Percentiles rank a stretch among this genome's conserved stretches.
These are phyloP conservation scores for Andrena flavipes DNA, from an alignment of 2,888 invertebrate genomes.

Conservation along the genomic window DNA sequence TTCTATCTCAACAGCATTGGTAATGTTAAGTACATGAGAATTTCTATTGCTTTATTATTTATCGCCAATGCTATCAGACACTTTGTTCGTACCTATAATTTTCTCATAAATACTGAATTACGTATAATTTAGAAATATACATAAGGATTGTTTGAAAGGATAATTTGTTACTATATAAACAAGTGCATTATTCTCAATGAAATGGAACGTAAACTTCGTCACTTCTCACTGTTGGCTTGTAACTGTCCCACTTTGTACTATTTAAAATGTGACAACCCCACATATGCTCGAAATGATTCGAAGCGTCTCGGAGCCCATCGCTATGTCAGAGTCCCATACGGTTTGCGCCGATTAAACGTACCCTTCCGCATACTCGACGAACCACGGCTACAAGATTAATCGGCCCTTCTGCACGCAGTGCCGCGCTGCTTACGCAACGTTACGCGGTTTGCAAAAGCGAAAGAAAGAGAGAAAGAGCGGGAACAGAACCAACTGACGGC, in stretches of 20 bases:
- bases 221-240: too few relatives aligned
- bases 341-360: slow-evolving; percentile 36
- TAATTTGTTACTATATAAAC: too few relatives aligned
- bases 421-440: slow-evolving; percentile 68
- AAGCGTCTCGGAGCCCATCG: slow-evolving; percentile 20
- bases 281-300: background rate
- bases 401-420: slow-evolving; percentile 60
- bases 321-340: slow-evolving; percentile 5
- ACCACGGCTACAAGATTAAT: slow-evolving; percentile 66
- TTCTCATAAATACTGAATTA: too few relatives aligned
- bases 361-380: slow-evolving; percentile 66
- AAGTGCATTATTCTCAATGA: too few relatives aligned
- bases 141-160: too few relatives aligned
- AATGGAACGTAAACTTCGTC: too few relatives aligned
- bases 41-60: slow-evolving; percentile 11
- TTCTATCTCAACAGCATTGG: background rate
- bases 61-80: too few relatives aligned
- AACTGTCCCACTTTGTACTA: too few relatives aligned
- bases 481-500: slow-evolving; percentile 32
- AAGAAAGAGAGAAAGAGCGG: slow-evolving; percentile 44
- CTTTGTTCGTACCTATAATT: too few relatives aligned
- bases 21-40: slow-evolving; percentile 8
- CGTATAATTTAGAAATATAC: too few relatives aligned
- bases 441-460: slow-evolving; percentile 35
- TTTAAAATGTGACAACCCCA: too few relatives aligned